Conservation (phyloP, 2,888 invertebrate genomes). For the Lycocerus yunnanus region DNA sequence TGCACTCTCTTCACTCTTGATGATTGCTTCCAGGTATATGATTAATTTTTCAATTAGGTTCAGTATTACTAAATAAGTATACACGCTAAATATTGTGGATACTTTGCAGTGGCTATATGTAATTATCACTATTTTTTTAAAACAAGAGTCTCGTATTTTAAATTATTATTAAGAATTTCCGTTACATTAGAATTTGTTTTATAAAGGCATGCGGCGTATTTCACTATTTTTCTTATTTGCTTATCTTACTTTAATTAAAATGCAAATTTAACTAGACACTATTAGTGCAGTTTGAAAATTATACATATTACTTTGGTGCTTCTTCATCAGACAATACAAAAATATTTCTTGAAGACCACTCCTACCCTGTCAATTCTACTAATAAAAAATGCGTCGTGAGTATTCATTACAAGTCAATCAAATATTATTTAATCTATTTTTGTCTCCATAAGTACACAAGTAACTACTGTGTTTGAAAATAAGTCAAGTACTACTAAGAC, state of each 20-base stretch:
- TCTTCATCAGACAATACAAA: too few species aligned
- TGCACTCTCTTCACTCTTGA: conserved; percentile 9
- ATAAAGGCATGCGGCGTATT: not conserved
- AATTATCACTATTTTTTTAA: not conserved
- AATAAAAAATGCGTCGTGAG: not conserved
- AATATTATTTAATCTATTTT: not conserved
- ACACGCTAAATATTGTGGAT: not conserved
- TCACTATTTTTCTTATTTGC: not conserved
- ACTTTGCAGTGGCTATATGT: not conserved
- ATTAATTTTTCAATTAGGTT: conserved; percentile 9
- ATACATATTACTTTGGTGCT: not conserved
- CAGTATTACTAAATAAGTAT: not conserved
- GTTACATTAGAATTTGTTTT: not conserved
- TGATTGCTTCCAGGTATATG: conserved; percentile 4
- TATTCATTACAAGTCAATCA: not conserved
- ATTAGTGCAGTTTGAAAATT: not conserved
- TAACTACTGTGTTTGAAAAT: not conserved
- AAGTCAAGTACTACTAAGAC: not conserved
- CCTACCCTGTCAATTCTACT: not conserved
- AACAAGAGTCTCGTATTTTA: not conserved
- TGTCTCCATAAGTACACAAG: not conserved
- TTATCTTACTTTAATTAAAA: not conserved
- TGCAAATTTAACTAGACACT: not conserved
- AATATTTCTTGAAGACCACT: not conserved
- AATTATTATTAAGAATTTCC: not conserved